Conservation (phyloP, 2,888 invertebrate species). For the Harpalus rubripes region DNA sequence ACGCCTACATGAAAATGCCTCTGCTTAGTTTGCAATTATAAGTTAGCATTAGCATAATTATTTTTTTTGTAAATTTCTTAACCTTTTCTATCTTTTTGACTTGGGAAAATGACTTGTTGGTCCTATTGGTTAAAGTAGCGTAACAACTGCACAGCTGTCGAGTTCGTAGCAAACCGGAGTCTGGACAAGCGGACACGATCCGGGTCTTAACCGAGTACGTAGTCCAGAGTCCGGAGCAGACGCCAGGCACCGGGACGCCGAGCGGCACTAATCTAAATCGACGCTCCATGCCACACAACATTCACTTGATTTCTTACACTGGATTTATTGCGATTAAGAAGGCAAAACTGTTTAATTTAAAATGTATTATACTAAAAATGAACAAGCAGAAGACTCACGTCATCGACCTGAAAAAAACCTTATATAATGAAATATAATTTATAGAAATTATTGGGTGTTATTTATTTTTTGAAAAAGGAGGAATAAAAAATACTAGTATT, state of each 20-base stretch:
- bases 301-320: too few relatives aligned
- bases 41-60: too few relatives aligned
- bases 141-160: slow-evolving; percentile 13
- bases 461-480: too few relatives aligned
- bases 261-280: slow-evolving; percentile 71
- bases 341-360: too few relatives aligned
- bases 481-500: too few relatives aligned
- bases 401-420: too few relatives aligned
- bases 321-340: too few relatives aligned
- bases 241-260: slow-evolving; percentile 42
- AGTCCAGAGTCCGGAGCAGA: slow-evolving; percentile 29
- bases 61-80: too few relatives aligned
- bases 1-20: background rate
- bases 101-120: background rate
- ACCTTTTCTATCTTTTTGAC: background rate
- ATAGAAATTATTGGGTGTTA: too few relatives aligned
- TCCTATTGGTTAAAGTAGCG: slow-evolving; percentile 10
- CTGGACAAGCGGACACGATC: slow-evolving; percentile 45
- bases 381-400: too few relatives aligned
- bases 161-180: slow-evolving; percentile 23
- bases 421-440: too few relatives aligned
- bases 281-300: slow-evolving; percentile 62
- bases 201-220: slow-evolving; percentile 26
- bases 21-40: background rate
- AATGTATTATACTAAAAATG: too few relatives aligned